phyloP scores from a whole-genome alignment of 1,140 invertebrate genomes.

The Trachymyrmex septentrionalis region DNA sequence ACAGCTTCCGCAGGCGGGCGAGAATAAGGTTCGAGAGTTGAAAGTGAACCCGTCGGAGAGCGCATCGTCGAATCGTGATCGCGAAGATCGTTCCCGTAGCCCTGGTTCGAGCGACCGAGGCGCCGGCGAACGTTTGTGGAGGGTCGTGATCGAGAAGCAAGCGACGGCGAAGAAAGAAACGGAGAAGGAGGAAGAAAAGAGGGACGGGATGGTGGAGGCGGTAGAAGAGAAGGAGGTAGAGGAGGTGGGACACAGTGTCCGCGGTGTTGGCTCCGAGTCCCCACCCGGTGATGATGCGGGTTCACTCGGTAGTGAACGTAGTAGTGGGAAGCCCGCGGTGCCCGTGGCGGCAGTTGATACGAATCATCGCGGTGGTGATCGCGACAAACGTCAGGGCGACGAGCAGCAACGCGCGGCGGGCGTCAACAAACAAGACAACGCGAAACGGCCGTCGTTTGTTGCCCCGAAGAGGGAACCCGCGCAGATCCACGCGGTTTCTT shows the following conservation, averaged over 20 bases:
- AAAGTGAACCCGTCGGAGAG: background rate
- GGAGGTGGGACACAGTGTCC: constrained; percentile 76
- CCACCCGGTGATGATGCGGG: constrained; percentile 71
- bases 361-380: constrained; percentile 75
- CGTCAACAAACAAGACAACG: constrained; percentile 63
- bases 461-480: constrained; percentile 1
- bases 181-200: constrained; percentile 28
- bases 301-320: constrained; percentile 62
- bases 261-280: constrained; percentile 71
- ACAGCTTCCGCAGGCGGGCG: constrained; percentile 7
- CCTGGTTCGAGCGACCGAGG: constrained; percentile 15
- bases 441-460: constrained; percentile 45
- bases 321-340: constrained; percentile 76
- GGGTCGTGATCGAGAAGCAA: constrained; percentile 76
- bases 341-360: constrained; percentile 76
- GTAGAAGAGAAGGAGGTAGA: constrained; percentile 68
- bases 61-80: background rate
- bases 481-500: constrained; percentile 6
- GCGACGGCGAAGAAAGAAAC: constrained; percentile 36
- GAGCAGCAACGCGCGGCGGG: constrained; percentile 68
- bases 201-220: constrained; percentile 46
- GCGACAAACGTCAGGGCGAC: constrained; percentile 66
- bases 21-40: background rate
- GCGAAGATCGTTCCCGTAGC: constrained; percentile 11
- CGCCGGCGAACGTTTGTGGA: constrained; percentile 72